Base-by-base conservation (phyloP, 2,113 vertebrate species). In the Pachypanchax playfairii region DNA sequence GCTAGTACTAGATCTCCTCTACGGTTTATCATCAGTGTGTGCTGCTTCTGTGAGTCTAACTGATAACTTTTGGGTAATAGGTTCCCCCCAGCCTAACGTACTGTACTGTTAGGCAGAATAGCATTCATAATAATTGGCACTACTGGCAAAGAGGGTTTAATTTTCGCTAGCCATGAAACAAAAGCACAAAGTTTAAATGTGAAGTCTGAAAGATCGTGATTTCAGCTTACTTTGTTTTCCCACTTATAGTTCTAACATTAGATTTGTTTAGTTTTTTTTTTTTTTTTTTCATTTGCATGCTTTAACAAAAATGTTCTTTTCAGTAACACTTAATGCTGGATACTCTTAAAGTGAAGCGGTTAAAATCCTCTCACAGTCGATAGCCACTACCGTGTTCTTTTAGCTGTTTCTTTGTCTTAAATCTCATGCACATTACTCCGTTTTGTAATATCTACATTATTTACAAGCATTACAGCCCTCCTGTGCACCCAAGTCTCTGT, bases 381-480 rank as follows among this genome's bases (percentile, higher is more conserved):
- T 95, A 96, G 94, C 95, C 95, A 95, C 95, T 96, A 97, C 96
- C 93, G 91, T 96, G 93, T 94, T 90, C 79, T 88, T 90, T 94
- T 93, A 88, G 90, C 86, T 84, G 85, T 89, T 87, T 92, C 95
- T 94, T 95, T 93, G 93, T 96, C 94, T 94, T 95, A 93, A 92
- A 85, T 89, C 94, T 98, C 96, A 98, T 98, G 96, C 96, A 98
- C 94, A 93, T 94, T 94, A 94, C 92, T 96, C 94, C 73, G 75
- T 90, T 89, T 35, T 94, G 92, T 79, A 92, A 79, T 98, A 98
- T 98, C 94, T 98, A 98, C 96, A 98, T 73, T 98, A 98, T 98
- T 89, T 98, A 98, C 96, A 98, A 95, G 95, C 94, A 95, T 94
- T 95, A 96, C 94, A 97, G 94, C 96, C 94, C 92, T 94, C 95